phyloP scores from a whole-genome alignment of 2,888 invertebrate species.

The Drosophila acutilabella region DNA sequence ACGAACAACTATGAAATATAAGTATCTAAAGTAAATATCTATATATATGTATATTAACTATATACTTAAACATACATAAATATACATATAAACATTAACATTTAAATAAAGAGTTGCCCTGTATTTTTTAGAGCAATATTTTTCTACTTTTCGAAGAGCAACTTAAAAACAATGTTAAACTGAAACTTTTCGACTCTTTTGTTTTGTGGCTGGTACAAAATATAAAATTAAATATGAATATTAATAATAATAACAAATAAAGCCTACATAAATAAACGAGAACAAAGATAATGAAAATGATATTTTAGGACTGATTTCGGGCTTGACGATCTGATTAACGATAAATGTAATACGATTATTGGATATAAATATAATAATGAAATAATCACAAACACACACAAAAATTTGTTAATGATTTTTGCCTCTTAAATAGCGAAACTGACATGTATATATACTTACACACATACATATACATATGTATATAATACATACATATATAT shows the following conservation, averaged over 20 bases:
- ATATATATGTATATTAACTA: conserved; percentile 25
- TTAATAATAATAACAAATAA: not conserved
- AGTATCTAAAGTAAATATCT: conserved; percentile 31
- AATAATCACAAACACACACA: conserved; percentile 1
- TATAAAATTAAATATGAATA: not conserved
- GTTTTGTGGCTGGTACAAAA: conserved; percentile 39
- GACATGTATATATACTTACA: conserved; percentile 26
- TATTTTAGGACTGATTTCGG: conserved; percentile 53
- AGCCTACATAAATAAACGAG: conserved; percentile 4
- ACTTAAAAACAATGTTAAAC: conserved; percentile 9
- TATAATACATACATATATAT: conserved; percentile 16
- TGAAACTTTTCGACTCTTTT: conserved; percentile 31
- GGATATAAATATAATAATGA: conserved; percentile 14
- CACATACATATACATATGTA: conserved; percentile 20
- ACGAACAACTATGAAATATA: conserved; percentile 40
- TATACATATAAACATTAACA: conserved; percentile 7
- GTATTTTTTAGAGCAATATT: conserved; percentile 77
- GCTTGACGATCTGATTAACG: conserved; percentile 16
- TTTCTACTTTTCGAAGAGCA: conserved; percentile 72
- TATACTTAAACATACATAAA: conserved; percentile 15
- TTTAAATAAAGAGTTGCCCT: conserved; percentile 59
- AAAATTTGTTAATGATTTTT: conserved; percentile 26
- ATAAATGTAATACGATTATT: conserved; percentile 4
- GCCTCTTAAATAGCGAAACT: conserved; percentile 30
- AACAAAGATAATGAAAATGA: conserved; percentile 6